Conservation (phyloP, 2,888 invertebrate species). For the Cosmopolites sordidus region DNA sequence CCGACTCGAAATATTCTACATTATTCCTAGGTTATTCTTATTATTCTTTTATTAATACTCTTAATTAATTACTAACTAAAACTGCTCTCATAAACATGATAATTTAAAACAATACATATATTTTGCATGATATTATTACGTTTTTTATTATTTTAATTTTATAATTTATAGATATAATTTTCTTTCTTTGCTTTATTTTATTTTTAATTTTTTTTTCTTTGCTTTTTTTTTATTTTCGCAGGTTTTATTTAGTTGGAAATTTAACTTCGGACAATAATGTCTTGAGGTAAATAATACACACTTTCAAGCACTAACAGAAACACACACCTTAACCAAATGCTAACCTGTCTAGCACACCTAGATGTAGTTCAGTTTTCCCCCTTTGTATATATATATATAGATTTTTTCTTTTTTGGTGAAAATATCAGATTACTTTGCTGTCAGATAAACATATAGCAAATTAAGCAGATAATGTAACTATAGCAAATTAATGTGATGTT, state of each 20-base stretch:
- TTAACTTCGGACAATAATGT: conserved; percentile 31
- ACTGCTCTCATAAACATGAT: background rate
- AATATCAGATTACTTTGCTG: background rate
- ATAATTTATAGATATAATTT: too few relatives aligned
- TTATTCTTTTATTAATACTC: background rate
- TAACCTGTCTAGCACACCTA: conserved; percentile 28
- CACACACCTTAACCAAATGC: conserved; percentile 28
- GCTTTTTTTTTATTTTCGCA: conserved; percentile 34
- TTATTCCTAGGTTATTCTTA: too few relatives aligned
- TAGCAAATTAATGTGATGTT: too few relatives aligned
- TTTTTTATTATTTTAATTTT: conserved; percentile 9
- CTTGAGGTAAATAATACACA: conserved; percentile 34
- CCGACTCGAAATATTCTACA: too few relatives aligned
- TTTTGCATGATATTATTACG: conserved; percentile 3
- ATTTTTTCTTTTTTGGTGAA: conserved; percentile 5
- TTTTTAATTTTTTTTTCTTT: conserved; percentile 30
- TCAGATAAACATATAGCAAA: background rate
- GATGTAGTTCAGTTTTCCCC: conserved; percentile 37
- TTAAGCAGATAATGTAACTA: background rate
- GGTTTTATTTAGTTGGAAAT: conserved; percentile 31
- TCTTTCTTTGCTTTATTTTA: conserved; percentile 26
- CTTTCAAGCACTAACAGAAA: conserved; percentile 17
- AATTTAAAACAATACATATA: background rate
- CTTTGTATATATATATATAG: conserved; percentile 36
- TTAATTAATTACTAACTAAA: background rate